Evolutionary conservation across 2,888 invertebrate species (phyloP), one percentile per base, ranked within the genome.

Genomic region (Malacosoma neustria): DNA sequence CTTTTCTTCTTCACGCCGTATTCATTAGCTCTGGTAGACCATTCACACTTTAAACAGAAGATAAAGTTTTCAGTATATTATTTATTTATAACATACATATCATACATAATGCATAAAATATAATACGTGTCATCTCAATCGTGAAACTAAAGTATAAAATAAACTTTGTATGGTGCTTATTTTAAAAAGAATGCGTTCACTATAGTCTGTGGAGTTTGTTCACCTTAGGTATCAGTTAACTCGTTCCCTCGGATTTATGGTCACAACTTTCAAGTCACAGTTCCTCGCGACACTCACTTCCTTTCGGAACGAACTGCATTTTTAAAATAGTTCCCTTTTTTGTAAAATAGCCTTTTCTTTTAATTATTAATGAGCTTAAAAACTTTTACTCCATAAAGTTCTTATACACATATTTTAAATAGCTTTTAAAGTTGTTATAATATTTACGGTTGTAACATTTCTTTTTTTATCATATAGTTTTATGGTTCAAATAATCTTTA

Each of bases 191-290:
- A 33, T 33, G 11, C 32, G n/a, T 14, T 13, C 5, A 22, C n/a
- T n/a, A 22, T 22, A 22, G 22, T 63, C 63, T 72, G 63, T 57
- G 63, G 64, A 67, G 71, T 73, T 73, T 68, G 65, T 72, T 72
- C 72, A 72, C 69, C 64, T 55, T 55, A 60, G 69, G 61, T 62
- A 62, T 62, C 63, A 72, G 75, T 74, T 74, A 70, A 72, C 72
- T 75, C 72, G 74, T 74, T 71, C 63, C 49, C 64, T 49, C 46
- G 64, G 65, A 75, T 75, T 75, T 74, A 75, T 72, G 68, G 61
- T 48, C 55, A 55, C 54, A 72, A 74, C 66, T 73, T 70, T 63
- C 57, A 62, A 65, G 61, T 65, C 63, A 61, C 65, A 56, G 61
- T 71, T 63, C 62, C 64, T 61, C 60, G 64, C 62, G 67, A 70